Conservation (phyloP, 1,140 invertebrate genomes). For the Drosophila albomicans region DNA sequence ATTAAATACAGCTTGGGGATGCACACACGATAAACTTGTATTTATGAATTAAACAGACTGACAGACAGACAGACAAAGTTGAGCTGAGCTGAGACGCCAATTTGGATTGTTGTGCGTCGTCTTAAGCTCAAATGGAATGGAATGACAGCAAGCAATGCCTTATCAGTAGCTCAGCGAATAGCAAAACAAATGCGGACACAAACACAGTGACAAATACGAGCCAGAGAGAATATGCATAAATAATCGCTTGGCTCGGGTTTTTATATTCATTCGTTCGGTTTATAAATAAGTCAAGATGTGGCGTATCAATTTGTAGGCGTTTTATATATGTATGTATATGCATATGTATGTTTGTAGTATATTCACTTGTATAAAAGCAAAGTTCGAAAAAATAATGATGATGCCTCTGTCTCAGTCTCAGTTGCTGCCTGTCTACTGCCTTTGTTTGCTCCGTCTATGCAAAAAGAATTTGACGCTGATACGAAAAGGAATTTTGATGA, state of each 20-base stretch:
- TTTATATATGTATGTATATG: slow-evolving; percentile 20
- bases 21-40: slow-evolving; percentile 17
- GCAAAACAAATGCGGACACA: slow-evolving; percentile 5
- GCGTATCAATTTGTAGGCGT: slow-evolving; percentile 43
- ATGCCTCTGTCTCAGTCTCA: not conserved
- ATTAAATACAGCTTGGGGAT: slow-evolving; percentile 9
- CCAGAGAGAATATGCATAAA: slow-evolving; percentile 34
- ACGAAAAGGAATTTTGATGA: slow-evolving; percentile 41
- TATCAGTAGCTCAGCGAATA: slow-evolving; percentile 35
- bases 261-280: not conserved
- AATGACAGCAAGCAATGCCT: slow-evolving; percentile 18
- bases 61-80: slow-evolving; percentile 10
- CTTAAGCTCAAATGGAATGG: slow-evolving; percentile 28
- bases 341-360: too few relatives aligned
- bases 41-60: slow-evolving; percentile 17
- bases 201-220: slow-evolving; percentile 15
- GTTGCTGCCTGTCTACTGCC: slow-evolving; percentile 5
- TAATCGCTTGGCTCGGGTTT: slow-evolving; percentile 23
- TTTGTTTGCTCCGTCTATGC: slow-evolving; percentile 9
- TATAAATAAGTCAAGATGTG: slow-evolving; percentile 39
- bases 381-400: slow-evolving; percentile 37
- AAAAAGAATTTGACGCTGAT: slow-evolving; percentile 30
- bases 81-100: slow-evolving; percentile 24
- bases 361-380: slow-evolving; percentile 2
- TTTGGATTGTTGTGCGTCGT: slow-evolving; percentile 40